Percentiles rank a stretch among this genome's conserved stretches.
phyloP scores from a whole-genome alignment of 2,888 invertebrate species.

The Sussaba pulchella region DNA sequence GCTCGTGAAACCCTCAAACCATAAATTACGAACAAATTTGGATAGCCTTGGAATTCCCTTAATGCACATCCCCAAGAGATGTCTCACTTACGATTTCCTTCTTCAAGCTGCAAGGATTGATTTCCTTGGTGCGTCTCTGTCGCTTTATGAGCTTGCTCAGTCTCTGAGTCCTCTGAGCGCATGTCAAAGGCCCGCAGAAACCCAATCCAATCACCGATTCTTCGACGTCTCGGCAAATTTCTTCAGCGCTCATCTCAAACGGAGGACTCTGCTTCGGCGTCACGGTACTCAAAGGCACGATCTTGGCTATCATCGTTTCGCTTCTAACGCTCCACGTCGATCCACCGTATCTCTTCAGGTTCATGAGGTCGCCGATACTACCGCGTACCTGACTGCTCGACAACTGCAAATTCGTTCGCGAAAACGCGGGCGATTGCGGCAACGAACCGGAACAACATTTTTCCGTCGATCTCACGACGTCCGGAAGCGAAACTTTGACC shows the following conservation, averaged over 20 bases:
- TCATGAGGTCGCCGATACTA: constrained; percentile 93
- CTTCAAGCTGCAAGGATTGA: constrained; percentile 69
- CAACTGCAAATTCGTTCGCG: constrained; percentile 83
- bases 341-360: constrained; percentile 89
- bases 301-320: constrained; percentile 89
- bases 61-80: not conserved
- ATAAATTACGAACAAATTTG: not conserved
- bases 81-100: constrained; percentile 68
- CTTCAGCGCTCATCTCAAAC: constrained; percentile 76
- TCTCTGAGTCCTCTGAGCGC: constrained; percentile 89
- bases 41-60: not conserved
- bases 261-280: constrained; percentile 86
- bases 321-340: constrained; percentile 90
- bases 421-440: constrained; percentile 86
- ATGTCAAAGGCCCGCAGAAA: constrained; percentile 86
- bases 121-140: constrained; percentile 86
- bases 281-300: constrained; percentile 91
- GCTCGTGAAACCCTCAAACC: not conserved
- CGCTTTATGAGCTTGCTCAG: constrained; percentile 89
- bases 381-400: constrained; percentile 83
- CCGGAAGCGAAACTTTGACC: constrained; percentile 83
- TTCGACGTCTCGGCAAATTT: constrained; percentile 67
- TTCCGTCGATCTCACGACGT: constrained; percentile 85
- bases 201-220: constrained; percentile 68
- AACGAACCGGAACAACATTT: constrained; percentile 84